Evolutionary conservation across 2,113 vertebrate species (phyloP).

Genomic region (Lucifuga dentata): DNA sequence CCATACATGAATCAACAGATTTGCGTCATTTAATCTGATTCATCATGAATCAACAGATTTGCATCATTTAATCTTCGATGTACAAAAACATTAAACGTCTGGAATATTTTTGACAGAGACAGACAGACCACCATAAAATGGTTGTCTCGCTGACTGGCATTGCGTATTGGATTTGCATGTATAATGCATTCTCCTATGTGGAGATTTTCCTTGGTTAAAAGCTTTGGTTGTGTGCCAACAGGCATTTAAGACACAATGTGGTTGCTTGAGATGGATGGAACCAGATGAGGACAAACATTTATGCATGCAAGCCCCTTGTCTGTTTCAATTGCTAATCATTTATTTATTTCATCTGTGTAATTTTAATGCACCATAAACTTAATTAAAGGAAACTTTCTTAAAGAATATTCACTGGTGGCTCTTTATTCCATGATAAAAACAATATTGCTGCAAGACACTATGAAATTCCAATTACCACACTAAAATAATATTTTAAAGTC

Average conservation of each 20-base stretch:
- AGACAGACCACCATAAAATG: conserved; percentile 20
- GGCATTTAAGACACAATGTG: conserved; percentile 44
- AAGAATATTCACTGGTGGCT: background rate
- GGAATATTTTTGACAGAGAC: conserved; percentile 27
- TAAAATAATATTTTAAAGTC: conserved; percentile 3
- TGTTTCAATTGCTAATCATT: conserved; percentile 28
- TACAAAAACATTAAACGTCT: conserved; percentile 23
- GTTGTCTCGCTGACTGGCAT: conserved; percentile 52
- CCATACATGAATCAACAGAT: too few species aligned
- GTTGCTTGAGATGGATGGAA: conserved; percentile 47
- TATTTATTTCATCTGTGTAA: conserved; percentile 30
- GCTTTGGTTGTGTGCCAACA: conserved; percentile 52
- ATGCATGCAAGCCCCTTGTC: conserved; percentile 22
- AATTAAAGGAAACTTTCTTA: conserved; percentile 4
- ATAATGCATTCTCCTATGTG: conserved; percentile 27
- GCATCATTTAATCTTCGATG: conserved; percentile 23
- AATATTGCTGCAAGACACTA: background rate
- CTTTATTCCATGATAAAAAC: background rate
- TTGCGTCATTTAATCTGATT: too few species aligned
- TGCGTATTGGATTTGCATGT: conserved; percentile 58
- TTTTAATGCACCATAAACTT: conserved; percentile 19
- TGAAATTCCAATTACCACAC: background rate
- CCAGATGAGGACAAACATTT: conserved; percentile 44
- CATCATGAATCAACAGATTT: conserved; percentile 15
- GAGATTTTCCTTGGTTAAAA: conserved; percentile 55